Conservation (phyloP, 1,140 invertebrate species). For the Reticulitermes speratus region DNA sequence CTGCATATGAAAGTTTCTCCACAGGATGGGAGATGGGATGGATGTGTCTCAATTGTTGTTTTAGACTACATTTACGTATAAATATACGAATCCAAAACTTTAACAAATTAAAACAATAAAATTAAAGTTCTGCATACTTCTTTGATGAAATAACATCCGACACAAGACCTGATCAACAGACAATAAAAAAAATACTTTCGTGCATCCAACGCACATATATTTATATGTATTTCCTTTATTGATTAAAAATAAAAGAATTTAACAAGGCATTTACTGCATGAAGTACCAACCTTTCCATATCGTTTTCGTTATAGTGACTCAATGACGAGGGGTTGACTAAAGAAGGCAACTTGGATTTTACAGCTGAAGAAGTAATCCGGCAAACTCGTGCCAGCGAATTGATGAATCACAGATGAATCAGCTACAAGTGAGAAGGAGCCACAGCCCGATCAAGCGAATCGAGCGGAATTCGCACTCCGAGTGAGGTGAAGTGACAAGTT, state of each 20-base stretch:
- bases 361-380: conserved; percentile 25
- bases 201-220: neutral
- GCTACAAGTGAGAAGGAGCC: conserved; percentile 19
- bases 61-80: conserved; percentile 1
- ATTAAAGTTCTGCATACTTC: conserved; percentile 4
- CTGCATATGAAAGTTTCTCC: conserved; percentile 2
- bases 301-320: conserved; percentile 5
- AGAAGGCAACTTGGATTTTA: conserved; percentile 25
- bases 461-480: conserved; percentile 30
- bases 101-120: neutral
- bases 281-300: conserved; percentile 32
- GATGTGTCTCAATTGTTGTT: neutral
- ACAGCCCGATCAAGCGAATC: conserved; percentile 25
- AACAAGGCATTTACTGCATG: conserved; percentile 17
- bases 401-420: conserved; percentile 29
- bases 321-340: conserved; percentile 27
- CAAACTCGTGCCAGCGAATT: conserved; percentile 27
- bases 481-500: conserved; percentile 32
- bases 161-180: neutral
- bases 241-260: neutral
- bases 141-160: conserved; percentile 9
- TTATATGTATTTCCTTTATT: neutral
- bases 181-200: neutral
- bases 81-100: neutral
- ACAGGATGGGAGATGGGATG: neutral